Evolutionary conservation across 1,140 invertebrate species (phyloP).

Genomic region (Cyclargus thomasi): DNA sequence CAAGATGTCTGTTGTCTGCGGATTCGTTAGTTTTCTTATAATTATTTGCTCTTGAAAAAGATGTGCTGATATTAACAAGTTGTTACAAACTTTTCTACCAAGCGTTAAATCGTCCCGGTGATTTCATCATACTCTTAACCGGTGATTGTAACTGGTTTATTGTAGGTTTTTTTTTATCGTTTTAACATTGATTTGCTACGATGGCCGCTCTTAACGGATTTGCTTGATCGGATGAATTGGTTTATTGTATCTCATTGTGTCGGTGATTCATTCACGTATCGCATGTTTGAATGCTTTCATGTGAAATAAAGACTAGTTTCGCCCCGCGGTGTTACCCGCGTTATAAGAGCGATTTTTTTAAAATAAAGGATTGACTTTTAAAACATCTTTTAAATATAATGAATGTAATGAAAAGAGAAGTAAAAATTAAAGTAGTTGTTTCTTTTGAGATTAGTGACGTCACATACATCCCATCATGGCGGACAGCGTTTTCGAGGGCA

Average conservation of each 20-base stretch:
- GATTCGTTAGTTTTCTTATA: neutral
- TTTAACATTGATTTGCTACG: slow-evolving; percentile 33
- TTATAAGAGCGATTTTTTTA: no score
- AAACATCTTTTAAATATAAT: no score
- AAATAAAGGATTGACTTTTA: no score
- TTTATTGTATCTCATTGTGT: slow-evolving; percentile 48
- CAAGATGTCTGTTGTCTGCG: no score
- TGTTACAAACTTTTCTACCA: neutral
- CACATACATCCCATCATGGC: no score
- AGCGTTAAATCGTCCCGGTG: neutral
- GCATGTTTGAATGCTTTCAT: neutral
- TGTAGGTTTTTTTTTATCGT: slow-evolving; percentile 35
- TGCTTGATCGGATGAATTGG: slow-evolving; percentile 51
- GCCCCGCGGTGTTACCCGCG: no score
- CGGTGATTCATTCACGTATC: slow-evolving; percentile 28
- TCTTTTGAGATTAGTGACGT: no score
- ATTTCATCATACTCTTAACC: slow-evolving; percentile 7
- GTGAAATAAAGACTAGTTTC: no score
- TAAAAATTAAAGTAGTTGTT: no score
- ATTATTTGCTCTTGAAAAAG: neutral
- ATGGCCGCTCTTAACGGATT: slow-evolving; percentile 38
- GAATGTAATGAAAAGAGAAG: no score
- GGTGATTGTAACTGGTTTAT: slow-evolving; percentile 16
- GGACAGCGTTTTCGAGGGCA: no score
- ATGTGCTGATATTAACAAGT: no score